Conservation (phyloP, 2,888 invertebrate species). For the Xylota segnis region DNA sequence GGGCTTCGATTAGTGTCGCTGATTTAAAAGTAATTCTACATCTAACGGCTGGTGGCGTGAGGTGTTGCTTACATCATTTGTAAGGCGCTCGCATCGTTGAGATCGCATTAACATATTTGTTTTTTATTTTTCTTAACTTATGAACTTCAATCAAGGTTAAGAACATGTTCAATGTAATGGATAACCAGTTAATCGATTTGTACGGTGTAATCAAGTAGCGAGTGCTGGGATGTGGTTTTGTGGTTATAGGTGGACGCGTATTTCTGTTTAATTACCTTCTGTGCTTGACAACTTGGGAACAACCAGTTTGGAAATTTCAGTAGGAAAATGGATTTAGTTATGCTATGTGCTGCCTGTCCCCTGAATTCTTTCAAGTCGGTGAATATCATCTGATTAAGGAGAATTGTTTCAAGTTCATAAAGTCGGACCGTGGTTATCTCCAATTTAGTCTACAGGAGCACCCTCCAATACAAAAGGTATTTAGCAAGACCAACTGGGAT, state of each 20-base stretch:
- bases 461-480: too few species aligned
- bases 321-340: too few species aligned
- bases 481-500: too few species aligned
- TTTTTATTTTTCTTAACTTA: slow-evolving; percentile 13
- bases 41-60: background rate
- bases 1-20: background rate
- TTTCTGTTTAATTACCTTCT: background rate
- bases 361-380: too few species aligned
- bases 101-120: slow-evolving; percentile 47
- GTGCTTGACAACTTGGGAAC: background rate
- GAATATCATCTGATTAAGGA: too few species aligned
- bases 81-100: slow-evolving; percentile 18
- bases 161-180: slow-evolving; percentile 52
- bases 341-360: too few species aligned
- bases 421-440: too few species aligned
- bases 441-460: too few species aligned
- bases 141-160: slow-evolving; percentile 71
- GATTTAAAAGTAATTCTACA: background rate
- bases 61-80: slow-evolving; percentile 24
- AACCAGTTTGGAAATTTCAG: too few species aligned
- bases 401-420: too few species aligned
- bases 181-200: slow-evolving; percentile 4
- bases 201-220: background rate
- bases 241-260: background rate
- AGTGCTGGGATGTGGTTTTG: background rate